Base-by-base conservation (phyloP, 2,888 invertebrate genomes). In the Siphonodentalium dalli region DNA sequence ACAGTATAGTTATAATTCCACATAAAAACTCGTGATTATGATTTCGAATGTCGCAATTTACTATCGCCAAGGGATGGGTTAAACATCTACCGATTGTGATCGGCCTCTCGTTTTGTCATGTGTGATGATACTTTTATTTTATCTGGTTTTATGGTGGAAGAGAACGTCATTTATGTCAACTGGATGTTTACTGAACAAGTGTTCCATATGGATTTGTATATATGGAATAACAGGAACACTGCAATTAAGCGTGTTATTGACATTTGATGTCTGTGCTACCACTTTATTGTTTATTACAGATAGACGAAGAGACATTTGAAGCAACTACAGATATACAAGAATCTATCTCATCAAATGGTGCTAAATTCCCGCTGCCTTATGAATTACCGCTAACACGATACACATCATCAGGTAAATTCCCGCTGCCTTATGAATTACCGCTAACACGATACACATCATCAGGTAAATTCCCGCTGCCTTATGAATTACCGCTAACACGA, bases 391-490 rank as follows among this genome's bases (percentile, higher is more conserved):
- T 90, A 0, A 85, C 85, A 0, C 87, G 88, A 15, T 95, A 93
- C 75, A 84, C 84, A 0, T 73, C 82, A 0, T 63, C 61, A 69
- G 77, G 78, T 78, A 63, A 53, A 54, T 50, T 3, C 4, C 87
- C 90, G 0, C 81, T 94, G 49, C 91, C 92, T 0, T 93, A 90
- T 78, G 93, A 94, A 81, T 80, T 93, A 13, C 94, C 94, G 0
- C 85, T 90, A 0, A 85, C 85, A 0, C 87, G 88, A 15, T 95
- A 93, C 75, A 84, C 84, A 0, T 73, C 82, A 0, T 63, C 61
- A 69, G 77, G 78, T 78, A 63, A 53, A 54, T 50, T 3, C 4
- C 87, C 90, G 0, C 81, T 94, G 49, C 91, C 92, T 0, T 93
- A 90, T 78, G 93, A 94, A 81, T 80, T 93, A 13, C 94, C 94